Base-by-base conservation (phyloP, 2,113 vertebrate species). In the Campylomormyrus numenius region DNA sequence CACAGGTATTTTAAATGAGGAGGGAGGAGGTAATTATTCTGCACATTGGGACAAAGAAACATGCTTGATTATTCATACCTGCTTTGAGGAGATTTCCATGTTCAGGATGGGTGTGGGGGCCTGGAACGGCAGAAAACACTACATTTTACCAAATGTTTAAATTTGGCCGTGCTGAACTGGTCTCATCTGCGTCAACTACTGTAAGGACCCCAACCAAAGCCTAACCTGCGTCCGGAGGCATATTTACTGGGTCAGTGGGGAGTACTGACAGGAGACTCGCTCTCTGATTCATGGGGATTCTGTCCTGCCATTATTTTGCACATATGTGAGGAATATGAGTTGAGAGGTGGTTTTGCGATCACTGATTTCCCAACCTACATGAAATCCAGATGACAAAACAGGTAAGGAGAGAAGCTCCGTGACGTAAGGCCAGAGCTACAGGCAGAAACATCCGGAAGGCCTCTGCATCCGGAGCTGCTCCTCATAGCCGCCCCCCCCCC, bases 1-100 rank as follows among this genome's bases (percentile, higher is more conserved):
- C 21, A 48, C 21, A 46, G 46, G 39, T n/a, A n/a, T 85, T 39
- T 56, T 3, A 77, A 39, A 80, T 80, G 35, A 80, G 74, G 74
- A 77, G 31, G 70, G 42, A 21, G 42, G 24, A 31, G 15, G 2
- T 13, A 3, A 88, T 21, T 9, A 53, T n/a, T n/a, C 35, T 5
- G 24, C 5, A 66, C 9, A 46, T 2, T 10, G 2, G 42, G 31
- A 8, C 19, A 86, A 19, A 49, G 84, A 13, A 50, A 86, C 45
- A 15, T 17, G 35, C 10, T 13, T 52, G 11, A 48, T 48, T 1
- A 6, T 45, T 66, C 92, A 3, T 96, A 99, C 98, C 98, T 99
- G 97, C 92, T 99, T 99, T 42, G 97, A 96, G 83, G 98, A 99
- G 84, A 99, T 95, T 91, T 98, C 96, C 96, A 99, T 97, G 88